phyloP scores from a whole-genome alignment of 2,888 invertebrate species.

The Agriopis leucophaearia region DNA sequence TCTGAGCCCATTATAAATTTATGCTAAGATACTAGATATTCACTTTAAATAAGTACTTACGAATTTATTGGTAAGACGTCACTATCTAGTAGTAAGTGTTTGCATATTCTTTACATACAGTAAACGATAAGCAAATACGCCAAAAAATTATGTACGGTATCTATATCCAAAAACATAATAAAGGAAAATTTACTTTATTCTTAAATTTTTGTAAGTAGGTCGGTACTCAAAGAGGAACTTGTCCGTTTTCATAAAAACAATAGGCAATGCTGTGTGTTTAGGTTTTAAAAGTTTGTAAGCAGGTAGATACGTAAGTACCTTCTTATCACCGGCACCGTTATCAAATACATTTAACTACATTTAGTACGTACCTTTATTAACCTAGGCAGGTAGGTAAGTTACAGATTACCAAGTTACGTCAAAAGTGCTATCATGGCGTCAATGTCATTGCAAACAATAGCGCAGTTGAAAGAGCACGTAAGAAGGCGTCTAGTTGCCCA shows the following conservation, averaged over 20 bases:
- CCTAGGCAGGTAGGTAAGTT: neutral
- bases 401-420: neutral
- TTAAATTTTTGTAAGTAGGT: neutral
- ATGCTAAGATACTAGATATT: too few relatives aligned
- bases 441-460: slow-evolving; percentile 35
- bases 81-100: too few relatives aligned
- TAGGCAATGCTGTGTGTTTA: neutral
- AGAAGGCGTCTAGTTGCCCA: slow-evolving; percentile 33
- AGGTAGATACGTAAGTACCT: too few relatives aligned
- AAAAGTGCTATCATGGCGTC: slow-evolving; percentile 25
- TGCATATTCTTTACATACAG: too few relatives aligned
- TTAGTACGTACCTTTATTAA: neutral
- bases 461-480: slow-evolving; percentile 27
- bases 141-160: too few relatives aligned
- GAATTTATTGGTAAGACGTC: too few relatives aligned
- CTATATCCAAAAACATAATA: too few relatives aligned
- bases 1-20: too few relatives aligned
- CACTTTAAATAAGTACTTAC: too few relatives aligned
- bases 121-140: too few relatives aligned
- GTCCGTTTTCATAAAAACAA: neutral
- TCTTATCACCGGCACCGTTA: neutral
- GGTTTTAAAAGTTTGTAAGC: too few relatives aligned
- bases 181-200: too few relatives aligned
- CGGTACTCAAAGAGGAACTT: neutral
- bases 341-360: neutral